Conservation (phyloP, 1,140 invertebrate genomes). For the Procambarus clarkii region DNA sequence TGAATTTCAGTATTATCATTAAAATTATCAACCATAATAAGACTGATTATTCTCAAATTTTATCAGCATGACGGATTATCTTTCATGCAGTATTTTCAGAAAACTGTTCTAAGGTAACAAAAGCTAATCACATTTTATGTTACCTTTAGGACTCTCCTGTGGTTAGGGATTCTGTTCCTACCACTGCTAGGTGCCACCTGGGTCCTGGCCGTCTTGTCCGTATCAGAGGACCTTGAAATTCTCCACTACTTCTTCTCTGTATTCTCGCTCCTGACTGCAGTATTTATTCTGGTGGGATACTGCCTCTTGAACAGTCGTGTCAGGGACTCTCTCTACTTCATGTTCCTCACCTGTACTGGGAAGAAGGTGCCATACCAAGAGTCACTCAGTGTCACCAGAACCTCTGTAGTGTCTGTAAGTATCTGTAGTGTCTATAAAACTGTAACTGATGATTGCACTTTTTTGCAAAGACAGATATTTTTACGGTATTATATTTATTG, state of each 20-base stretch:
- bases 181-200: constrained; percentile 87
- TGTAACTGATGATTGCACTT: too few species aligned
- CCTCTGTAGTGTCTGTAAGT: constrained; percentile 72
- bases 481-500: too few species aligned
- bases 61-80: not conserved
- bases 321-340: constrained; percentile 81
- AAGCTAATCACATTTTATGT: not conserved
- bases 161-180: constrained; percentile 87
- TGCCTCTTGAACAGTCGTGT: constrained; percentile 89
- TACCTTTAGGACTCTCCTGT: constrained; percentile 85
- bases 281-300: constrained; percentile 88
- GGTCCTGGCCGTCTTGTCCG: constrained; percentile 87
- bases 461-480: too few species aligned
- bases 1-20: not conserved
- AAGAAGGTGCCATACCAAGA: constrained; percentile 85
- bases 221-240: constrained; percentile 84
- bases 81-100: not conserved
- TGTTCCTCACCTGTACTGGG: constrained; percentile 84
- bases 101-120: not conserved
- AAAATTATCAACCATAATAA: not conserved
- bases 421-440: not conserved
- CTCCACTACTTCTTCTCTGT: constrained; percentile 85
- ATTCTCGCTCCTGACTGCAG: constrained; percentile 83
- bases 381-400: constrained; percentile 75
- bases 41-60: not conserved